phyloP scores from a whole-genome alignment of 2,888 invertebrate genomes.

The Lamellibrachia columna region DNA sequence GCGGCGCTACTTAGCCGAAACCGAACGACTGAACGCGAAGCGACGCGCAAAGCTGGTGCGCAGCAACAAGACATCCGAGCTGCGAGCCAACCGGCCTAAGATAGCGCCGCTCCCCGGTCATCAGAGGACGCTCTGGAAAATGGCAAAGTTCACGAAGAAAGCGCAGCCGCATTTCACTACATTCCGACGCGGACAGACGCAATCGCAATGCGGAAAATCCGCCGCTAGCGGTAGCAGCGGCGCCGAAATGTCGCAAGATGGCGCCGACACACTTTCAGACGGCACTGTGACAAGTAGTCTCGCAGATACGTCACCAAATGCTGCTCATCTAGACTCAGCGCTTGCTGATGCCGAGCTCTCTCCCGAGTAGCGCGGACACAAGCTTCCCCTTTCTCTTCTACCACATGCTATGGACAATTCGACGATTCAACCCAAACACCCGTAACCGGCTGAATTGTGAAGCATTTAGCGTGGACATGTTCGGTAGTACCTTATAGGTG shows the following conservation, averaged over 20 bases:
- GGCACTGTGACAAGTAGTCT: neutral
- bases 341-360: neutral
- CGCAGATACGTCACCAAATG: neutral
- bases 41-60: neutral
- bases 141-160: neutral
- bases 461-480: neutral
- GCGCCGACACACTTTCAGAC: neutral
- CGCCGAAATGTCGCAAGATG: neutral
- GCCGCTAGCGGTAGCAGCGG: neutral
- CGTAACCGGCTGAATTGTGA: neutral
- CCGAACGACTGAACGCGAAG: neutral
- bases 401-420: neutral
- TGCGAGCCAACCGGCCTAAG: neutral
- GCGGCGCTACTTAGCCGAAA: neutral
- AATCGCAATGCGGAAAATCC: neutral
- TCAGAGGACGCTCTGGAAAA: slow-evolving; percentile 10
- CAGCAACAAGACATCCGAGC: neutral
- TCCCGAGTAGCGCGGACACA: neutral
- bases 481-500: too few species aligned
- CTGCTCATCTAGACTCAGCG: neutral
- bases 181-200: neutral
- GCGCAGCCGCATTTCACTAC: slow-evolving; percentile 5
- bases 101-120: neutral
- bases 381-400: too few species aligned
- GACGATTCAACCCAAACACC: neutral